These are phyloP conservation scores for Dinoponera quadriceps DNA, from an alignment of 1,140 invertebrate species.

Conservation along the genomic window DNA sequence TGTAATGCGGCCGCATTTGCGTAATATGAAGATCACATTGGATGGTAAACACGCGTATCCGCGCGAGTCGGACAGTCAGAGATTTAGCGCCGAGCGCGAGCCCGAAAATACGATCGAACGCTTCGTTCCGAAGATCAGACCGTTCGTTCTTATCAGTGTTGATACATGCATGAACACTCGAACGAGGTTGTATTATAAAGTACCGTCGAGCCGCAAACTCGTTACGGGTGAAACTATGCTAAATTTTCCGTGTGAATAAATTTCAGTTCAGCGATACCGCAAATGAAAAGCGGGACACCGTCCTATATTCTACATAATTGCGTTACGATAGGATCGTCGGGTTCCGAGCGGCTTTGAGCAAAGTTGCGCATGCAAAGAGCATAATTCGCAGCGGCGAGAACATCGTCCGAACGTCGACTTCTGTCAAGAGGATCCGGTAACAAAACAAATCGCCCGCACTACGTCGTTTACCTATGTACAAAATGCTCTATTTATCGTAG, in stretches of 20 bases:
- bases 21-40: slow-evolving; percentile 31
- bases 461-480: slow-evolving; percentile 57
- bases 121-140: neutral
- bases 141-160: slow-evolving; percentile 8
- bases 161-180: neutral
- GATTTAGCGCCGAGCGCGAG: slow-evolving; percentile 2
- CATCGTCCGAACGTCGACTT: slow-evolving; percentile 62
- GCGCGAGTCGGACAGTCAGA: neutral
- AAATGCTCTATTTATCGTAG: slow-evolving; percentile 51
- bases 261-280: neutral
- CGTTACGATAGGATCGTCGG: slow-evolving; percentile 13
- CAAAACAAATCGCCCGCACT: slow-evolving; percentile 59
- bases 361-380: neutral
- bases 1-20: slow-evolving; percentile 33
- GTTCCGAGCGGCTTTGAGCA: neutral
- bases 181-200: neutral
- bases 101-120: neutral
- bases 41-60: slow-evolving; percentile 30
- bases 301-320: slow-evolving; percentile 39
- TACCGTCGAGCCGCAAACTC: neutral
- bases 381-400: slow-evolving; percentile 34
- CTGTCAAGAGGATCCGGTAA: slow-evolving; percentile 50
- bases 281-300: slow-evolving; percentile 25
- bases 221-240: neutral
- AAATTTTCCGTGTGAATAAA: slow-evolving; percentile 40